phyloP scores from a whole-genome alignment of 2,797 vertebrate species.

The Poecilia picta region DNA sequence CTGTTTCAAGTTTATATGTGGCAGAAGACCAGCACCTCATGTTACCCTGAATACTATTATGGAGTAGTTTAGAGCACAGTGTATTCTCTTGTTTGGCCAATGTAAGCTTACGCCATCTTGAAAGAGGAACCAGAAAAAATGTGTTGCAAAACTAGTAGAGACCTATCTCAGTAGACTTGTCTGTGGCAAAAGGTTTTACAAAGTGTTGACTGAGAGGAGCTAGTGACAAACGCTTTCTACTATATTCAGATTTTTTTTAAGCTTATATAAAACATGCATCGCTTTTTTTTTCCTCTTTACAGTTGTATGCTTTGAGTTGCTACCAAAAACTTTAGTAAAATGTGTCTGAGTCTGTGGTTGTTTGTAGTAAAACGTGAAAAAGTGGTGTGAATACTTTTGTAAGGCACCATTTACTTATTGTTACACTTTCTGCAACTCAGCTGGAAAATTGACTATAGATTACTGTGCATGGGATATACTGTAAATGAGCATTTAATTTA shows the following conservation, averaged over 20 bases:
- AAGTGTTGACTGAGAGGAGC: background rate
- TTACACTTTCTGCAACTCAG: slow-evolving; percentile 11
- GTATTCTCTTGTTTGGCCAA: background rate
- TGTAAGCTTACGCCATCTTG: background rate
- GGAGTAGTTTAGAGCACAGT: background rate
- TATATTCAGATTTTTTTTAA: background rate
- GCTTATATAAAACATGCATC: background rate
- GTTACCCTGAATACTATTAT: background rate
- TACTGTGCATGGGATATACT: slow-evolving; percentile 40
- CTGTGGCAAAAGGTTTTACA: background rate
- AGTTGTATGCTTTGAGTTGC: background rate
- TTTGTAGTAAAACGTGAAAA: background rate
- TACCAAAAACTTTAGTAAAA: background rate
- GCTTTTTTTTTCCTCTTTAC: background rate
- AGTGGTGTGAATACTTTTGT: background rate
- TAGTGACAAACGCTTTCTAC: background rate
- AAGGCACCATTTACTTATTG: background rate
- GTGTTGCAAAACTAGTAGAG: background rate
- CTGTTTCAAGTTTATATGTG: background rate
- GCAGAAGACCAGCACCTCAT: background rate
- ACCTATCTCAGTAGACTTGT: background rate
- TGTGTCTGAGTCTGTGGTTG: background rate
- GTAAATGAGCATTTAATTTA: slow-evolving; percentile 42
- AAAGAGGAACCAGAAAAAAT: background rate
- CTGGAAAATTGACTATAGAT: slow-evolving; percentile 25